Percentiles rank a stretch among this genome's conserved stretches.
Conservation (phyloP, 1,140 invertebrate genomes). For the Bombus impatiens region DNA sequence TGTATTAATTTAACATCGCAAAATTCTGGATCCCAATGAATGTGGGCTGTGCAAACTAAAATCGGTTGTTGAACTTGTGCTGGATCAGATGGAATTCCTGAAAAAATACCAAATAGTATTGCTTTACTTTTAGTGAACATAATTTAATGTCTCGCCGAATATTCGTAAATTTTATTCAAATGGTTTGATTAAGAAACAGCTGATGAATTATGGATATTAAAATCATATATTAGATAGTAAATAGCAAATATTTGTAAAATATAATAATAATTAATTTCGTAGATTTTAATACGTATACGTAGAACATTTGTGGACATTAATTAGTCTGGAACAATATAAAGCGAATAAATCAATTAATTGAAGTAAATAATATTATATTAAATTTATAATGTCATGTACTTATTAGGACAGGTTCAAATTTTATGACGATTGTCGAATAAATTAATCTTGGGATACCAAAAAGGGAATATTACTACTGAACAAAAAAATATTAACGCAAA, state of each 20-base stretch:
- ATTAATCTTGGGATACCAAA: too few species aligned
- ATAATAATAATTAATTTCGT: neutral
- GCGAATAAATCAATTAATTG: too few species aligned
- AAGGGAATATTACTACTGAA: too few species aligned
- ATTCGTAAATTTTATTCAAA: too few species aligned
- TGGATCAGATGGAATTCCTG: conserved; percentile 88
- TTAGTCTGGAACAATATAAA: too few species aligned
- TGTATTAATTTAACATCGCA: conserved; percentile 99
- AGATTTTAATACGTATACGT: neutral
- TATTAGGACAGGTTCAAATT: too few species aligned
- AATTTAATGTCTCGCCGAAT: neutral
- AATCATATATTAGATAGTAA: too few species aligned
- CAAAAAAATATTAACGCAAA: too few species aligned
- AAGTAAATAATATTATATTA: too few species aligned
- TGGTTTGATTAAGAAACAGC: neutral
- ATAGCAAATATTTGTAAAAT: neutral
- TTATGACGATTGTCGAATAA: too few species aligned
- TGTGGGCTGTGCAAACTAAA: conserved; percentile 98
- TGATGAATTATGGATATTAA: neutral
- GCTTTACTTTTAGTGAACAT: neutral
- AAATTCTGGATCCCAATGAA: conserved; percentile 99
- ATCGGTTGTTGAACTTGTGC: conserved; percentile 91
- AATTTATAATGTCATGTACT: too few species aligned
- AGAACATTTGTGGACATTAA: too few species aligned
- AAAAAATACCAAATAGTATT: conserved; percentile 30